These are phyloP conservation scores for Vireo altiloquus DNA, from an alignment of 2,113 vertebrate genomes.

Conservation along the genomic window DNA sequence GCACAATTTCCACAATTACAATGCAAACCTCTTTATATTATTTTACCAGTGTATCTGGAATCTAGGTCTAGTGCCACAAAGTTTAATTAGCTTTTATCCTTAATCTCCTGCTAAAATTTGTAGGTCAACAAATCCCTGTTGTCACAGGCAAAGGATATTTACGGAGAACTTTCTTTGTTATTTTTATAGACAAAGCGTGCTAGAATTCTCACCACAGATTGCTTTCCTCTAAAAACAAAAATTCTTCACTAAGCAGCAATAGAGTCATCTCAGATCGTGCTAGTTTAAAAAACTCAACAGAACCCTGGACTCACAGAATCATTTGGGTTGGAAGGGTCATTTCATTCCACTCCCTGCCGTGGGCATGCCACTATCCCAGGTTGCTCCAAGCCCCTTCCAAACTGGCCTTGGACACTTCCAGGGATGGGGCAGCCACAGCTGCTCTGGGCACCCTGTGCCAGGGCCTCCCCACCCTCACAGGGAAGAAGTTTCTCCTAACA, in stretches of 20 bases:
- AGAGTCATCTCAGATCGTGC: not conserved
- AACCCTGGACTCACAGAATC: not conserved
- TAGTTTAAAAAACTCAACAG: not conserved
- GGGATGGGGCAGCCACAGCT: not conserved
- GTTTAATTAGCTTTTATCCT: not conserved
- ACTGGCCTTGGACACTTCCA: not conserved
- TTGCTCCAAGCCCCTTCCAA: accelerated
- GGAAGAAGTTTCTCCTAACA: not conserved
- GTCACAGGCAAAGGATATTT: not conserved
- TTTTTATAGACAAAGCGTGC: not conserved
- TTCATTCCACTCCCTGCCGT: not conserved
- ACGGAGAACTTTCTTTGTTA: not conserved
- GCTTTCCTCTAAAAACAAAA: not conserved
- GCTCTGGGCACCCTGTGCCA: not conserved
- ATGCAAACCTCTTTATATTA: not conserved
- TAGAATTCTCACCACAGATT: not conserved
- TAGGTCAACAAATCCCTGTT: not conserved
- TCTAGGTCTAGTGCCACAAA: not conserved
- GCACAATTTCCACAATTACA: not conserved
- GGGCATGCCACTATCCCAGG: not conserved
- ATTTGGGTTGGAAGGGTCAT: not conserved
- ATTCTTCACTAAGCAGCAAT: not conserved
- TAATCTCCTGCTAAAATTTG: not conserved
- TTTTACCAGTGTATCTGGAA: not conserved
- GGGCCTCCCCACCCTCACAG: not conserved